phyloP scores from a whole-genome alignment of 2,888 invertebrate species.

The Nephrotoma appendiculata region DNA sequence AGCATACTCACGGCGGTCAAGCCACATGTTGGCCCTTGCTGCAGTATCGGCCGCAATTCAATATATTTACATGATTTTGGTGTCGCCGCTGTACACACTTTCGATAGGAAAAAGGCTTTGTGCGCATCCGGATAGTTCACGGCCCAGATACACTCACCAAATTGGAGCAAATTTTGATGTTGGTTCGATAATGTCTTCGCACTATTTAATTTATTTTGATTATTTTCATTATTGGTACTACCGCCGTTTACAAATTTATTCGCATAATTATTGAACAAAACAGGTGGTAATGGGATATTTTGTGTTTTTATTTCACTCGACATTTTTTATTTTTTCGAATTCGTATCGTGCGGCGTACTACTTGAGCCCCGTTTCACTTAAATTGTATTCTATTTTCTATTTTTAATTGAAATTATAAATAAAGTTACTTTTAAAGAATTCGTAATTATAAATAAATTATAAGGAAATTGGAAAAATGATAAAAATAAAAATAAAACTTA shows the following conservation, averaged over 20 bases:
- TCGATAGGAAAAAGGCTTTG: conserved; percentile 41
- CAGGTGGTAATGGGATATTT: not conserved
- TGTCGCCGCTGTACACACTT: conserved; percentile 34
- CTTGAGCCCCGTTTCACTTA: not conserved
- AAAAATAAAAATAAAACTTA: not conserved
- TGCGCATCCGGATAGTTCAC: conserved; percentile 38
- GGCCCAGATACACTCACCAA: conserved; percentile 42
- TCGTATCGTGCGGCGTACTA: not conserved
- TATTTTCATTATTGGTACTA: not conserved
- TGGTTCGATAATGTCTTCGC: not conserved
- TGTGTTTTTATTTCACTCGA: not conserved
- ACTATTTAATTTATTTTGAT: not conserved
- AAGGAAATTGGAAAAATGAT: not conserved
- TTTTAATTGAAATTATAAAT: not conserved
- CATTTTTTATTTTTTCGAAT: not conserved
- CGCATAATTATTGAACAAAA: not conserved
- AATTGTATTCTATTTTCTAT: not conserved
- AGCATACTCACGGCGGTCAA: conserved; percentile 76
- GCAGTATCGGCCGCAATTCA: conserved; percentile 22
- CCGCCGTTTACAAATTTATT: not conserved
- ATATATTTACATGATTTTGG: conserved; percentile 38
- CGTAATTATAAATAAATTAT: not conserved
- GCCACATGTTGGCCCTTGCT: conserved; percentile 65
- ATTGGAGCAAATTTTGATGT: conserved; percentile 5
- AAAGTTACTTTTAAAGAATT: not conserved